Evolutionary conservation across 2,888 invertebrate species (phyloP).

Genomic region (Tetropium fuscum): DNA sequence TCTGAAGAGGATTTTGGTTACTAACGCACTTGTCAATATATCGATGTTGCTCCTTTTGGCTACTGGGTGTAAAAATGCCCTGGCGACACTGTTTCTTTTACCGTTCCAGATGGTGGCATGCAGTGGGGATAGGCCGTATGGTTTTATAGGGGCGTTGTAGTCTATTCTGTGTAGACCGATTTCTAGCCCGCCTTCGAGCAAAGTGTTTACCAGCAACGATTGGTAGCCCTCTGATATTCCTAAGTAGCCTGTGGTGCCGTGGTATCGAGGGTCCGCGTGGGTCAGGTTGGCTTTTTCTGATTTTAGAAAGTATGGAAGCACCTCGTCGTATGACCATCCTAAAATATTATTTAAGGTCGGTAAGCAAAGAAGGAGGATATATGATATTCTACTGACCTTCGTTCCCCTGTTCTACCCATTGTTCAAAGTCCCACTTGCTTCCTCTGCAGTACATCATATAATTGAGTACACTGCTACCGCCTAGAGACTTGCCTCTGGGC

Average conservation of each 20-base stretch:
- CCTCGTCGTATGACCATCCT: slow-evolving; percentile 69
- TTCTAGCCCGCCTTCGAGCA: slow-evolving; percentile 61
- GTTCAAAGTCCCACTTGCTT: slow-evolving; percentile 75
- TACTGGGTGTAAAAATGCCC: slow-evolving; percentile 70
- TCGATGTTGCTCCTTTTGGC: slow-evolving; percentile 71
- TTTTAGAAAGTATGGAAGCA: slow-evolving; percentile 65
- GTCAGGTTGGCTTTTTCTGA: slow-evolving; percentile 60
- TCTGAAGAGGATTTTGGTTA: slow-evolving; percentile 71
- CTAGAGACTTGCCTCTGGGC: slow-evolving; percentile 72
- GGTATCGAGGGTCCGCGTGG: slow-evolving; percentile 57
- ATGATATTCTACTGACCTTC: too few relatives aligned
- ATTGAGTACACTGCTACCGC: slow-evolving; percentile 73
- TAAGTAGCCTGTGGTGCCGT: slow-evolving; percentile 64
- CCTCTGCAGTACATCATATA: slow-evolving; percentile 83
- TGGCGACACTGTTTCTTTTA: slow-evolving; percentile 69
- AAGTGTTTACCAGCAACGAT: slow-evolving; percentile 60
- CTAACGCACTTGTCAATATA: slow-evolving; percentile 69
- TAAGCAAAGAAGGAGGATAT: too few relatives aligned
- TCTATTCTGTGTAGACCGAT: slow-evolving; percentile 65
- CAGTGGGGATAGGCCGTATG: slow-evolving; percentile 61
- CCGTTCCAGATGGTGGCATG: slow-evolving; percentile 67
- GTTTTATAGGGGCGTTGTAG: slow-evolving; percentile 59
- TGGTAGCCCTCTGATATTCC: slow-evolving; percentile 72
- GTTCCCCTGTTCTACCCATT: slow-evolving; percentile 74
- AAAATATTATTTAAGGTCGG: too few relatives aligned